phyloP scores from a whole-genome alignment of 2,888 invertebrate species.

The Leucophenga maculata region DNA sequence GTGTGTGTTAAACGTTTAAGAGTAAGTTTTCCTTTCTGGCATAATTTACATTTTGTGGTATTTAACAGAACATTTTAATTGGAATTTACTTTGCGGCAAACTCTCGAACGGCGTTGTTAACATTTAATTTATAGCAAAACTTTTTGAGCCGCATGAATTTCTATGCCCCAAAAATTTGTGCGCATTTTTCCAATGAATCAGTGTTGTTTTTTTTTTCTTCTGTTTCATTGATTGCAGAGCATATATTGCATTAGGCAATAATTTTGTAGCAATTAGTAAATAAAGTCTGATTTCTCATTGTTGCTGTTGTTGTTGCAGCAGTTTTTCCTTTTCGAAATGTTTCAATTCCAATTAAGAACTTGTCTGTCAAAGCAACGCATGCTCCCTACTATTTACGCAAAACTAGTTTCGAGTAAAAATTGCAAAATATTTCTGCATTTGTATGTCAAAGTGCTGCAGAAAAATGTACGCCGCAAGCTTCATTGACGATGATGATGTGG shows the following conservation, averaged over 20 bases:
- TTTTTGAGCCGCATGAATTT: slow-evolving; percentile 12
- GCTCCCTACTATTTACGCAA: background rate
- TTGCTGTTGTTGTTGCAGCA: too few species aligned
- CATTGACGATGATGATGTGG: too few species aligned
- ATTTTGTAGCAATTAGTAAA: too few species aligned
- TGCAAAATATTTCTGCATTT: background rate
- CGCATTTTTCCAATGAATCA: background rate
- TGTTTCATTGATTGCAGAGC: background rate
- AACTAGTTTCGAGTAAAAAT: background rate
- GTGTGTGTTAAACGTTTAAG: background rate
- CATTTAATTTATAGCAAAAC: slow-evolving; percentile 44
- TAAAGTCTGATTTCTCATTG: too few species aligned
- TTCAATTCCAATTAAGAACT: slow-evolving; percentile 1
- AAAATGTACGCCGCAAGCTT: background rate
- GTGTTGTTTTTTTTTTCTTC: background rate
- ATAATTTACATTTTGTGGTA: slow-evolving; percentile 65
- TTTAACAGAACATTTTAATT: slow-evolving; percentile 63
- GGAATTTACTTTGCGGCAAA: slow-evolving; percentile 57
- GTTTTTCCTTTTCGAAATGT: background rate
- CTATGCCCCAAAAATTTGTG: background rate
- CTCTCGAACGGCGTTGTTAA: slow-evolving; percentile 25
- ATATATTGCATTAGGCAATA: too few species aligned
- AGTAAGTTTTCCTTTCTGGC: slow-evolving; percentile 43
- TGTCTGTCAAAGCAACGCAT: background rate
- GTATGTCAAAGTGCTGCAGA: background rate